A percentile compares a stretch with the other conserved stretches of the same genome.
Evolutionary conservation across 2,113 vertebrate species (phyloP).

Genomic region (Ammodytes marinus): DNA sequence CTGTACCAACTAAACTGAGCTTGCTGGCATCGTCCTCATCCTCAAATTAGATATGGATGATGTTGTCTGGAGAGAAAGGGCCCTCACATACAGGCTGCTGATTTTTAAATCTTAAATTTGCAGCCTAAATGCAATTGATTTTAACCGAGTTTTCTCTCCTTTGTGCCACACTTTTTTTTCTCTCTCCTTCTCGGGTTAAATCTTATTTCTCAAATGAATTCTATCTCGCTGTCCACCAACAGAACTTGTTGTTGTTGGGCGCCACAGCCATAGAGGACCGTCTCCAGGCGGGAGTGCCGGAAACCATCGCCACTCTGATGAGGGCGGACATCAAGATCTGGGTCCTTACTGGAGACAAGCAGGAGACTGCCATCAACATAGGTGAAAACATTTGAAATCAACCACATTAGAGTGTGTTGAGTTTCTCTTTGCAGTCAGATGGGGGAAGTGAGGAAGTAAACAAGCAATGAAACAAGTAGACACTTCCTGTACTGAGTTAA

Average conservation of each 20-base stretch:
- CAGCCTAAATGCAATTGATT: conserved; percentile 36
- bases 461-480: conserved; percentile 7
- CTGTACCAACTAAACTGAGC: conserved; percentile 17
- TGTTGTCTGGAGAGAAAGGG: conserved; percentile 37
- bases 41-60: conserved; percentile 60
- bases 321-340: conserved; percentile 97
- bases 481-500: conserved; percentile 8
- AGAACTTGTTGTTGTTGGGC: conserved; percentile 94
- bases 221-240: conserved; percentile 15
- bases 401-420: conserved; percentile 9
- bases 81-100: conserved; percentile 22
- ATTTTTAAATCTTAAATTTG: conserved; percentile 15
- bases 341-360: conserved; percentile 97
- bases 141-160: not conserved
- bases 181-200: not conserved
- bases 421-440: conserved; percentile 2
- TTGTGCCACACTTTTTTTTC: not conserved
- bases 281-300: conserved; percentile 95
- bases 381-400: conserved; percentile 78
- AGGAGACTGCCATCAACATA: conserved; percentile 97
- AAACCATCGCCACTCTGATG: conserved; percentile 94
- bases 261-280: conserved; percentile 98
- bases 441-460: conserved; percentile 17
- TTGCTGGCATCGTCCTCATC: conserved; percentile 28
- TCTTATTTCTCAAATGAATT: not conserved